These are phyloP conservation scores for Benitochromis conjunctus DNA, from an alignment of 2,113 vertebrate species.

Conservation along the genomic window DNA sequence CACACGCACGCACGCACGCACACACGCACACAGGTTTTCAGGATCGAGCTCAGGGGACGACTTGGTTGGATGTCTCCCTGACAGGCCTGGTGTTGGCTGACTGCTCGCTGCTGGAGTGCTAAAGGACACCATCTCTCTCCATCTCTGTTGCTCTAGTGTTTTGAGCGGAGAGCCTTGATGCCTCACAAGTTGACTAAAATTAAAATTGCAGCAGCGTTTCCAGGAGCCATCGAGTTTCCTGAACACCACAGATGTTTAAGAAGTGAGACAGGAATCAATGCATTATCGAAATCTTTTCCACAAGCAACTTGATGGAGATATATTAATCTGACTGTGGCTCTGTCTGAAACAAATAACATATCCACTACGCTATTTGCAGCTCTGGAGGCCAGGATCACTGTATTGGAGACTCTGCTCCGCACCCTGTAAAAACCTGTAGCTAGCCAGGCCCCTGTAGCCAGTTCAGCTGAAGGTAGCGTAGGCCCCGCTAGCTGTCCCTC, in stretches of 20 bases:
- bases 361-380: neutral
- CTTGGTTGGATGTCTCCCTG: slow-evolving; percentile 18
- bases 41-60: slow-evolving; percentile 6
- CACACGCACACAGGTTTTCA: neutral
- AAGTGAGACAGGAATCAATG: neutral
- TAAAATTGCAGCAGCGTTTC: neutral
- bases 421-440: neutral
- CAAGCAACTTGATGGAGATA: neutral
- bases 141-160: neutral
- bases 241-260: neutral
- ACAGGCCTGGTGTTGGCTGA: slow-evolving; percentile 26
- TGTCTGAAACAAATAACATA: neutral
- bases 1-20: neutral
- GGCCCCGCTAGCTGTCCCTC: neutral
- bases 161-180: neutral
- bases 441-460: neutral
- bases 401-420: neutral
- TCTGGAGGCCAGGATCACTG: neutral
- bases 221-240: neutral
- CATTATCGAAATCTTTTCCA: neutral
- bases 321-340: neutral
- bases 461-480: neutral
- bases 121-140: neutral
- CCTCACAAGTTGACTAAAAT: neutral
- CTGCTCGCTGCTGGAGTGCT: neutral